Evolutionary conservation across 2,113 vertebrate species (phyloP), one percentile per base, ranked within the genome.

Genomic region (Thunnus thynnus): DNA sequence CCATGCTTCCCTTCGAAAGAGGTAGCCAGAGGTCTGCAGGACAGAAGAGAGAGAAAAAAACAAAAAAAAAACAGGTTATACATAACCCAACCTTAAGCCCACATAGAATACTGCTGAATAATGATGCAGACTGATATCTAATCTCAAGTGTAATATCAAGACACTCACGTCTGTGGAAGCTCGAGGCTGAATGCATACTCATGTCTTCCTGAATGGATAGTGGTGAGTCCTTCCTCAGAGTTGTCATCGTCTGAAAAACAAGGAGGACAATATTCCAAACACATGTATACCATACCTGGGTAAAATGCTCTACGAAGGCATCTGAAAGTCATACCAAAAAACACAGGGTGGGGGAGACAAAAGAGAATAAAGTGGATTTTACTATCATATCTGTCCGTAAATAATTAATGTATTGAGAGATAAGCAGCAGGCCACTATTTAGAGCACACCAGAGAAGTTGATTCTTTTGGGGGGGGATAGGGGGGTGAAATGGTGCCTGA

Each of bases 1-100:
- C 98, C 98, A 90, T 99, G 97, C 95, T 99, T 98, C 95, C 98
- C 98, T 99, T 99, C 98, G 65, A 99, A 99, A 95, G 98, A 99
- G 98, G 98, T 99, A 99, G 98, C 98, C 95, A 99, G 95, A 96
- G 98, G 98, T 97, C 98, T 99, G 94, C 88, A 93, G 13, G 54
- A 47, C 41, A 75, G 17, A 58, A 67, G 3, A 83, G 83, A 94
- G 91, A 94, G 93, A 27, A 13, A 11, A 56, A 4, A 67, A 16
- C 4, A 22, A 56, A 25, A 66, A 17, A 68, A 20, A 6, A 36
- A 36, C 32, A 7, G 36, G 50, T 51, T 67, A 68, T 7, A 20
- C 5, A 58, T 16, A 17, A 22, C 22, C 47, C 1, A 36, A 36
- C 32, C 32, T 7, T 1, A 22, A 22, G 22, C 5, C 3, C 32